phyloP scores from a whole-genome alignment of 2,888 invertebrate genomes.

The Eupithecia dodoneata region DNA sequence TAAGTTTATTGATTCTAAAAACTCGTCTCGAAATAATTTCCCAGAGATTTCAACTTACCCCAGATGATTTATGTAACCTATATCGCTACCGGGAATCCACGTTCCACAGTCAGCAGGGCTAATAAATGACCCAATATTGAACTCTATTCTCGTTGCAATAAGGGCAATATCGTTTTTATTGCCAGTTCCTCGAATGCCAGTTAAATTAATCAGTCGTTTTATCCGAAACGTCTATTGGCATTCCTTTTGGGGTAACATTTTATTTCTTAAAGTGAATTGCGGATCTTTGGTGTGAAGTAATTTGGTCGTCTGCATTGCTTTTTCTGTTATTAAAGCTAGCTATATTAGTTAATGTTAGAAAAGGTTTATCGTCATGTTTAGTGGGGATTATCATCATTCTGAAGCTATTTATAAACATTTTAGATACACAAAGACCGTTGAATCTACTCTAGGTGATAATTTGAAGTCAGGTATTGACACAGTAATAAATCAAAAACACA shows the following conservation, averaged over 20 bases:
- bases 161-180: conserved; percentile 38
- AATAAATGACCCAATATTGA: conserved; percentile 39
- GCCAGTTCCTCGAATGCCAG: conserved; percentile 46
- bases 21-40: conserved; percentile 23
- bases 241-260: conserved; percentile 45
- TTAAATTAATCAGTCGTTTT: conserved; percentile 50
- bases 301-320: conserved; percentile 16
- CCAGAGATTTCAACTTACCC: conserved; percentile 34
- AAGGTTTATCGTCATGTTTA: not conserved
- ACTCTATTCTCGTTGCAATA: conserved; percentile 38
- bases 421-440: not conserved
- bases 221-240: conserved; percentile 46
- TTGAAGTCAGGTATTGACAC: not conserved
- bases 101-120: conserved; percentile 36
- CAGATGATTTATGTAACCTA: conserved; percentile 42
- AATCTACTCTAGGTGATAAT: not conserved
- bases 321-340: not conserved
- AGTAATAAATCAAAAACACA: conserved; percentile 17
- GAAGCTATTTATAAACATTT: not conserved
- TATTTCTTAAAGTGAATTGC: conserved; percentile 47
- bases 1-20: conserved; percentile 12
- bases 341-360: too few relatives aligned
- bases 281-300: conserved; percentile 36
- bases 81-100: conserved; percentile 40
- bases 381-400: not conserved